Evolutionary conservation across 2,797 vertebrate genomes (phyloP).

Genomic region (Miichthys miiuy): DNA sequence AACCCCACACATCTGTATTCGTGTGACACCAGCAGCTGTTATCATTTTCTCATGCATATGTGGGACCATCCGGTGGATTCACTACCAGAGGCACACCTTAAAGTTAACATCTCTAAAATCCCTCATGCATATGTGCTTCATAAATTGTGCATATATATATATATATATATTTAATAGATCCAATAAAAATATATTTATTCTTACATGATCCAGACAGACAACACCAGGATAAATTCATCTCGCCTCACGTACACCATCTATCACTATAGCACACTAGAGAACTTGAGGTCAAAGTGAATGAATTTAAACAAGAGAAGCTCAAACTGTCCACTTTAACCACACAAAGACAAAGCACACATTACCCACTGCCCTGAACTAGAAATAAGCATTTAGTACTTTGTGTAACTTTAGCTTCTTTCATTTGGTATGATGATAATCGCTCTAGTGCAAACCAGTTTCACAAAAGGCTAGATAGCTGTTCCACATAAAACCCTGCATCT

Average conservation of each 20-base stretch:
- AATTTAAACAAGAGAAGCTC: constrained; percentile 65
- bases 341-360: constrained; percentile 14
- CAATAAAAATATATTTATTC: constrained; percentile 56
- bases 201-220: constrained; percentile 26
- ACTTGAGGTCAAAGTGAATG: constrained; percentile 4
- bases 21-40: constrained; percentile 33
- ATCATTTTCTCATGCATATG: constrained; percentile 36
- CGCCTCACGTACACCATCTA: constrained; percentile 5
- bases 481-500: constrained; percentile 18
- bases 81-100: constrained; percentile 29
- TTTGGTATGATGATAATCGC: constrained; percentile 49
- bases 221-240: constrained; percentile 17
- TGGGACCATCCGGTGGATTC: constrained; percentile 43
- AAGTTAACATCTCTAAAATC: constrained; percentile 30
- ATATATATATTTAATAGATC: constrained; percentile 45
- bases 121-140: constrained; percentile 40
- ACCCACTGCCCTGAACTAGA: neutral
- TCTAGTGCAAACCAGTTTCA: constrained; percentile 2
- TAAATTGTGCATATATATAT: constrained; percentile 35
- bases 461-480: constrained; percentile 5
- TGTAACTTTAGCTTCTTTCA: constrained; percentile 27
- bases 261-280: constrained; percentile 36
- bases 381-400: neutral
- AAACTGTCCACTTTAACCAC: constrained; percentile 29
- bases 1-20: neutral